Conservation (phyloP, 2,797 vertebrate species). For the Meda fulgida region DNA sequence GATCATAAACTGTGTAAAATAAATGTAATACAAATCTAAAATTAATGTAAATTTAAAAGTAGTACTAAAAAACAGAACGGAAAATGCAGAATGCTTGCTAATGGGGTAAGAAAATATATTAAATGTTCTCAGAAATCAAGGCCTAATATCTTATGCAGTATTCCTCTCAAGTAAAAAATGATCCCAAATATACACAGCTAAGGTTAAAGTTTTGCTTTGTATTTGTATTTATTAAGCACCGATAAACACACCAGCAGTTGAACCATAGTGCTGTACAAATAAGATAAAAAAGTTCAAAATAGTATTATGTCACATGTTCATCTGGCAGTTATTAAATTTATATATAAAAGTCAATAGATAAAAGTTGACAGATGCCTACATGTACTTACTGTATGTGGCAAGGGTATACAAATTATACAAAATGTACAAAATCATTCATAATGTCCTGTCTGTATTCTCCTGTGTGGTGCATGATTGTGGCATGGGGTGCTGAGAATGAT, state of each 20-base stretch:
- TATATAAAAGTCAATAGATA: background rate
- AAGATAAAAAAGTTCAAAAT: background rate
- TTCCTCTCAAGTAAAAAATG: background rate
- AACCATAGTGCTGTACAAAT: no score
- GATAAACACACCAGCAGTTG: no score
- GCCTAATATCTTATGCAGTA: background rate
- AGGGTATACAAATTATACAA: background rate
- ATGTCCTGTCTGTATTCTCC: constrained; percentile 51
- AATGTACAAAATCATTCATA: background rate
- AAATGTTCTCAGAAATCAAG: background rate
- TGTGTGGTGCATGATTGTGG: constrained; percentile 78
- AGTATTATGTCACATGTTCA: constrained; percentile 4
- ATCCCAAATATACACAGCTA: background rate
- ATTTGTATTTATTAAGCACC: no score
- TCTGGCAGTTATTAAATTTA: background rate
- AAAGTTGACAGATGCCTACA: background rate
- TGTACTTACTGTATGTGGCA: background rate
- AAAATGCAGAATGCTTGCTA: background rate
- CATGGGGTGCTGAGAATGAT: constrained; percentile 75
- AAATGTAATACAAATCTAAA: background rate
- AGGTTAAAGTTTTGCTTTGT: background rate
- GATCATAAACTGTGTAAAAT: background rate
- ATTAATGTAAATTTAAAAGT: background rate
- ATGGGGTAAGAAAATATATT: background rate
- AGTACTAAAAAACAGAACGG: background rate